These are phyloP conservation scores for Pediacus dermestoides DNA, from an alignment of 2,888 invertebrate genomes.

Conservation along the genomic window DNA sequence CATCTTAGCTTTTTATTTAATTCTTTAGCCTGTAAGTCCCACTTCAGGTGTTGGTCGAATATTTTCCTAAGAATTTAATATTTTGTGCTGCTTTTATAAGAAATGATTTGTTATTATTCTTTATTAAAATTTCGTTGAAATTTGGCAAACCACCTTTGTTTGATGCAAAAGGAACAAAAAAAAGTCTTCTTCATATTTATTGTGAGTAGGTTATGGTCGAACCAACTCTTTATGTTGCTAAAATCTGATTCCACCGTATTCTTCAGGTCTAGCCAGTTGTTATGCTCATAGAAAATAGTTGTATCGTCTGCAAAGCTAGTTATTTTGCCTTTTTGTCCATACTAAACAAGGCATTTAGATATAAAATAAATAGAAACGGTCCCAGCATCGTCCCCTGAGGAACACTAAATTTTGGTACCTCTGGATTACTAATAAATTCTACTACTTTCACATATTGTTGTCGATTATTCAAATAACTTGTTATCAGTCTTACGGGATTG, in stretches of 20 bases:
- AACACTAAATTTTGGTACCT: slow-evolving; percentile 11
- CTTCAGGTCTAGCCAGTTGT: too few relatives aligned
- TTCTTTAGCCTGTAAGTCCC: slow-evolving; percentile 9
- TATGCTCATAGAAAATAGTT: too few relatives aligned
- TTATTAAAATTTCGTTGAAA: too few relatives aligned
- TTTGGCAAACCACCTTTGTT: too few relatives aligned
- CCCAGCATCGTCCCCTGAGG: slow-evolving; percentile 14
- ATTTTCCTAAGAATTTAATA: slow-evolving; percentile 6
- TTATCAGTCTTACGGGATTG: slow-evolving; percentile 1
- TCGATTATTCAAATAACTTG: slow-evolving; percentile 10
- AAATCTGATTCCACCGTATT: slow-evolving; percentile 8
- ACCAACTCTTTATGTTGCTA: slow-evolving; percentile 6
- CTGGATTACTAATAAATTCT: slow-evolving; percentile 3
- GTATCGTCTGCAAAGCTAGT: slow-evolving; percentile 25
- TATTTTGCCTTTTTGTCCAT: background rate
- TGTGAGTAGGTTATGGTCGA: slow-evolving; percentile 4
- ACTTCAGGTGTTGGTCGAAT: slow-evolving; percentile 7
- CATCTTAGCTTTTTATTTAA: slow-evolving; percentile 5
- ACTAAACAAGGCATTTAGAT: slow-evolving; percentile 7
- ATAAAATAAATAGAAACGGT: slow-evolving; percentile 10
- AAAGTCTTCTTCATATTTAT: too few relatives aligned
- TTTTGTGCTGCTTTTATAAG: too few relatives aligned
- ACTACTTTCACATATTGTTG: slow-evolving; percentile 8
- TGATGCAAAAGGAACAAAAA: too few relatives aligned
- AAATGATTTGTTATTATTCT: too few relatives aligned